Conservation (phyloP, 2,113 vertebrate species). For the Synchiropus splendidus region DNA sequence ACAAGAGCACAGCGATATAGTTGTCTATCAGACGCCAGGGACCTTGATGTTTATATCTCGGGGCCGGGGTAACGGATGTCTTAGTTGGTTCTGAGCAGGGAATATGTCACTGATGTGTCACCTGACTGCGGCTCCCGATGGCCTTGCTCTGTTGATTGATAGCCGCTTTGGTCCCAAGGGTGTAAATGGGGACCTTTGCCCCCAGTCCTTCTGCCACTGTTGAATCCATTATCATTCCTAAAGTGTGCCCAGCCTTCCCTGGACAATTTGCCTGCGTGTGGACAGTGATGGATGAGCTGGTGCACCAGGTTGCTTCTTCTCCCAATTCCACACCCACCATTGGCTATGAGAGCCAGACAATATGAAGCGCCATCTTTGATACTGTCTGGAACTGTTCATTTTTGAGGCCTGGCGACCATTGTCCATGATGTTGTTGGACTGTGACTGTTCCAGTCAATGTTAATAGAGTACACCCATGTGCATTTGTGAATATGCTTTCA, state of each 20-base stretch:
- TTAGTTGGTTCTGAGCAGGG: constrained; percentile 27
- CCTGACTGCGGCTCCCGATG: constrained; percentile 31
- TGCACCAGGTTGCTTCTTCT: constrained; percentile 18
- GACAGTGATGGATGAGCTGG: constrained; percentile 57
- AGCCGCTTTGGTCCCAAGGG: constrained; percentile 43
- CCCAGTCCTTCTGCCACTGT: constrained; percentile 20
- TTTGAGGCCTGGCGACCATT: no score
- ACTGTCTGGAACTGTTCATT: no score
- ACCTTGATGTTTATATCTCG: constrained; percentile 39
- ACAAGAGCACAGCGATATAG: constrained; percentile 25
- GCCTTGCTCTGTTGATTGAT: constrained; percentile 57
- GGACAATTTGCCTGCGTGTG: constrained; percentile 22
- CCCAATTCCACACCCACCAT: constrained; percentile 16
- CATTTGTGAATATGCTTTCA: no score
- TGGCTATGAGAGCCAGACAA: background rate
- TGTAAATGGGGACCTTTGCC: constrained; percentile 52
- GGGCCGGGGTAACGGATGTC: constrained; percentile 26
- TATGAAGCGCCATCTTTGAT: no score
- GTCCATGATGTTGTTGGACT: no score
- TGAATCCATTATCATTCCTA: constrained; percentile 48
- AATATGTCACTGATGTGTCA: constrained; percentile 48
- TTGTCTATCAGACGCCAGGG: constrained; percentile 35
- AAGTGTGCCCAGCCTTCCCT: constrained; percentile 23
- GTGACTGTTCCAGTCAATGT: no score
- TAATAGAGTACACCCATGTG: no score